Conservation (phyloP, 2,797 vertebrate species). For the Bovichtus diacanthus region DNA sequence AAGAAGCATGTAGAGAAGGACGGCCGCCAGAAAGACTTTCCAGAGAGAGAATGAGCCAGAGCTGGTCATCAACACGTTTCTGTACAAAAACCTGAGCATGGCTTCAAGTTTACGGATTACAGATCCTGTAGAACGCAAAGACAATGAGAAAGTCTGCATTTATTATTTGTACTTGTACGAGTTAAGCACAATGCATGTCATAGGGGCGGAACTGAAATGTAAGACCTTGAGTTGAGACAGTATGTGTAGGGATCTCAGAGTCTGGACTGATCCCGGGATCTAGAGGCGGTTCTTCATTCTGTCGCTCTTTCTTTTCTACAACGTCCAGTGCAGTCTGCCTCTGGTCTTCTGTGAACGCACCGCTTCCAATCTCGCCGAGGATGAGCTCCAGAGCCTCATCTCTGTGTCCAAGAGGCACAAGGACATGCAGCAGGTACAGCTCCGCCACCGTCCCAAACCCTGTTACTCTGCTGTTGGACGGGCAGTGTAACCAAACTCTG, state of each 20-base stretch:
- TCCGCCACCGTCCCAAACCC: constrained; percentile 87
- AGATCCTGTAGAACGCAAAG: constrained; percentile 77
- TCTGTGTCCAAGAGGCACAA: constrained; percentile 86
- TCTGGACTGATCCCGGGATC: constrained; percentile 16
- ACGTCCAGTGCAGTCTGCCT: constrained; percentile 72
- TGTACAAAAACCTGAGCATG: constrained; percentile 79
- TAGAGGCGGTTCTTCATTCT: constrained; percentile 8
- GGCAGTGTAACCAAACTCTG: constrained; percentile 86
- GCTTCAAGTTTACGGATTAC: constrained; percentile 80
- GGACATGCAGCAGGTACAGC: constrained; percentile 87
- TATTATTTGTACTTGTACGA: neutral
- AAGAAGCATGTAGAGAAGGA: constrained; percentile 91
- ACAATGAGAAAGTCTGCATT: constrained; percentile 13
- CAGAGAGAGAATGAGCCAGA: constrained; percentile 83
- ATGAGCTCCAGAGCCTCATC: constrained; percentile 87
- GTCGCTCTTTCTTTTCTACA: constrained; percentile 65
- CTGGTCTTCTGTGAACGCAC: constrained; percentile 81
- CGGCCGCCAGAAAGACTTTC: constrained; percentile 84
- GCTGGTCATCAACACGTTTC: constrained; percentile 75
- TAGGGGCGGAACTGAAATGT: neutral
- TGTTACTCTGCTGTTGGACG: constrained; percentile 71
- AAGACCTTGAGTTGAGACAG: constrained; percentile 68
- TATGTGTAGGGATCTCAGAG: constrained; percentile 24
- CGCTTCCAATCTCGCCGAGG: constrained; percentile 67
- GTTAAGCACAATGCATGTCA: neutral